Percentiles rank a stretch among this genome's conserved stretches.
phyloP scores from a whole-genome alignment of 2,888 invertebrate genomes.

The Ypsolopha scabrella region DNA sequence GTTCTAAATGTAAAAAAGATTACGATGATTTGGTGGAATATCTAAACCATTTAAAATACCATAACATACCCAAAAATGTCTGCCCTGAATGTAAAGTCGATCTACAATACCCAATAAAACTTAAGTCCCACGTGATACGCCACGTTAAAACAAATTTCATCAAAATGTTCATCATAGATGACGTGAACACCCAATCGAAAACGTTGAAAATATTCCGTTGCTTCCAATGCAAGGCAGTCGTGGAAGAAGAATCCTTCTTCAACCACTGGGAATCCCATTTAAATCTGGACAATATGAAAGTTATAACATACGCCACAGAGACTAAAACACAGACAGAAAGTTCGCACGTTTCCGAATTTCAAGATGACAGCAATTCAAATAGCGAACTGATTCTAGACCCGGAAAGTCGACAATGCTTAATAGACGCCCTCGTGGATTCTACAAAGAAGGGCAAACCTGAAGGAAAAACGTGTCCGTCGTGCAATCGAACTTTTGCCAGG shows the following conservation, averaged over 20 bases:
- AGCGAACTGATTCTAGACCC: too few species aligned
- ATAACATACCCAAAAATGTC: not conserved
- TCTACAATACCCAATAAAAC: not conserved
- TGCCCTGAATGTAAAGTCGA: constrained; percentile 3
- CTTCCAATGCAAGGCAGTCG: constrained; percentile 9
- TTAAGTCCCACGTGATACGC: constrained; percentile 13
- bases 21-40: too few species aligned
- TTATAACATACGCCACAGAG: too few species aligned
- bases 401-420: too few species aligned
- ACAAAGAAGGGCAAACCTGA: too few species aligned
- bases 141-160: constrained; percentile 21
- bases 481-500: constrained; percentile 20
- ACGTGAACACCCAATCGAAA: rapidly evolving
- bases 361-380: too few species aligned
- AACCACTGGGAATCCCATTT: constrained; percentile 34
- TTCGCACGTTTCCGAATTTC: too few species aligned
- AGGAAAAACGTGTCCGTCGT: constrained; percentile 8
- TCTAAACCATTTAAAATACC: too few species aligned
- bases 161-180: constrained; percentile 7
- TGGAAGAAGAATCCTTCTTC: constrained; percentile 14
- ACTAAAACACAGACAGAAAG: too few species aligned
- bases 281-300: too few species aligned
- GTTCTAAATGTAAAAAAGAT: too few species aligned
- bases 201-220: constrained; percentile 17
- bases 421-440: too few species aligned